A percentile compares a stretch with the other conserved stretches of the same genome.
These are phyloP conservation scores for Pyrocephalus nanus DNA, from an alignment of 2,797 vertebrate genomes.

Conservation along the genomic window DNA sequence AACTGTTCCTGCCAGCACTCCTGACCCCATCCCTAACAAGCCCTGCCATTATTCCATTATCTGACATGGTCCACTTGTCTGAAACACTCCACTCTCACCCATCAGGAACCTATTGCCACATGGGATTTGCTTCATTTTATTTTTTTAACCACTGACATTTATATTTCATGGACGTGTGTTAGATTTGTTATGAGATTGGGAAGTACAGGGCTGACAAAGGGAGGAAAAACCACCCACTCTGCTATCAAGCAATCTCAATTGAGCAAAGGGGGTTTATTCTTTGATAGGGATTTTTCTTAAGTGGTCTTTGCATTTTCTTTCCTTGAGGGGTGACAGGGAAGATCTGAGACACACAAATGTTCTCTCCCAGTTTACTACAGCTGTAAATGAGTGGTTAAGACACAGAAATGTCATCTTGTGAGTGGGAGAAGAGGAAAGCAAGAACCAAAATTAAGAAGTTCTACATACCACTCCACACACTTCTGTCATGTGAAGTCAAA, in stretches of 20 bases:
- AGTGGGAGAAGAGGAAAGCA: constrained; percentile 45
- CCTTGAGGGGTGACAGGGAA: not conserved
- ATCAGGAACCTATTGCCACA: not conserved
- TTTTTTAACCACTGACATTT: constrained; percentile 8
- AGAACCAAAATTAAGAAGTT: constrained; percentile 45
- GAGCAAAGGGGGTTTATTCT: not conserved
- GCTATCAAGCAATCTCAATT: not conserved
- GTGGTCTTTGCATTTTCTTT: not conserved
- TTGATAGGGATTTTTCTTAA: not conserved
- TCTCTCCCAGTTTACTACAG: constrained; percentile 55
- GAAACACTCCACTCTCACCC: not conserved
- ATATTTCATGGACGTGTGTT: not conserved
- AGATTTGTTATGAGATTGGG: not conserved
- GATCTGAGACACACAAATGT: constrained; percentile 2
- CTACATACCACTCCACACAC: constrained; percentile 24
- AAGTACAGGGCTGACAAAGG: not conserved
- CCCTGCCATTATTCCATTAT: not conserved
- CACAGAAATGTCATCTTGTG: constrained; percentile 46
- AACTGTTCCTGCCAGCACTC: not conserved
- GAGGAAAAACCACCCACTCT: not conserved
- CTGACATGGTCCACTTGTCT: not conserved
- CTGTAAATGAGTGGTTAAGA: constrained; percentile 44
- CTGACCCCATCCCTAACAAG: not conserved
- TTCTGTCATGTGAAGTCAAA: constrained; percentile 38
- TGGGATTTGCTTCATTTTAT: not conserved